Evolutionary conservation across 1,140 invertebrate species (phyloP).

Genomic region (Drosophila athabasca): DNA sequence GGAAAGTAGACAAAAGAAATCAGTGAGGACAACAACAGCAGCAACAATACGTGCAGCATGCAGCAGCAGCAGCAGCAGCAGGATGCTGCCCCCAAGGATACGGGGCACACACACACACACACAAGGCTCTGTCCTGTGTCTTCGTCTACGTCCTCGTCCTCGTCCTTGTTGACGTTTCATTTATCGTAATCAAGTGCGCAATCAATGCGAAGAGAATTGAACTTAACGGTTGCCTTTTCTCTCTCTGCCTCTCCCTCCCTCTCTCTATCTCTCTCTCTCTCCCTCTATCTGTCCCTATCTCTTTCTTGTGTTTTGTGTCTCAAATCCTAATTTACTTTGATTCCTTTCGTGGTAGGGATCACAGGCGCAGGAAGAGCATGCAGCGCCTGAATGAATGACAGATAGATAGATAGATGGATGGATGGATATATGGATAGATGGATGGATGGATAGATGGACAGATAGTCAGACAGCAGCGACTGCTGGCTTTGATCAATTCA

Average conservation of each 20-base stretch:
- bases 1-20: constrained; percentile 72
- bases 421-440: too few relatives aligned
- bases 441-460: neutral
- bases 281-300: neutral
- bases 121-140: constrained; percentile 2
- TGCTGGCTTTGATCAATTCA: constrained; percentile 25
- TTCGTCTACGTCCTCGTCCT: neutral
- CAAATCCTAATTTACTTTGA: constrained; percentile 74
- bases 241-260: neutral
- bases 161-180: constrained; percentile 78
- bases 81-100: constrained; percentile 45
- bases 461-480: constrained; percentile 26
- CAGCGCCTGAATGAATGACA: constrained; percentile 1
- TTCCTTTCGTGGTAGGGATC: constrained; percentile 35
- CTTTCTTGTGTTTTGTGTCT: constrained; percentile 23
- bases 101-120: constrained; percentile 10
- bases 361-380: neutral
- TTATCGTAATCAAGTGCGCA: constrained; percentile 81
- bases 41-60: constrained; percentile 49
- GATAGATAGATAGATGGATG: neutral
- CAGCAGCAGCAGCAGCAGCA: constrained; percentile 45
- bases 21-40: constrained; percentile 60
- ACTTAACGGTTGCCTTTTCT: constrained; percentile 49
- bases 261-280: constrained; percentile 4
- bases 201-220: constrained; percentile 79